These are phyloP conservation scores for Daphoenositta chrysoptera DNA, from an alignment of 2,113 vertebrate genomes.

Conservation along the genomic window DNA sequence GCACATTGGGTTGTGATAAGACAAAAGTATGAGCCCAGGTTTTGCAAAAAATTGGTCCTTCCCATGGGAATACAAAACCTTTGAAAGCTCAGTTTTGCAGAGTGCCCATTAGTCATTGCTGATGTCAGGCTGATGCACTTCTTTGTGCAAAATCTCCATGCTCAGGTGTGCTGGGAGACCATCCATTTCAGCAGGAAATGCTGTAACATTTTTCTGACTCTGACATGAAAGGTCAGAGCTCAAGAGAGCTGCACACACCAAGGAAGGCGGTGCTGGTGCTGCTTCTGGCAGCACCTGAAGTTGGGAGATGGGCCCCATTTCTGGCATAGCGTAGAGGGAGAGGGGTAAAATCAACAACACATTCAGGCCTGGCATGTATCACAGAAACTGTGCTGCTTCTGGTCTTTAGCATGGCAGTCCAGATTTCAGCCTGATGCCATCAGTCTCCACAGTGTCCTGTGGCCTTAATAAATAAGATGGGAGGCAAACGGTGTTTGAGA, in stretches of 20 bases:
- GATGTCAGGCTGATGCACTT: not conserved
- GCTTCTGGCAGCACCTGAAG: not conserved
- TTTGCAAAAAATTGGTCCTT: accelerated
- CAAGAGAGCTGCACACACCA: accelerated
- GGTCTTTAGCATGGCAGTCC: not conserved
- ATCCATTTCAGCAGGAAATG: not conserved
- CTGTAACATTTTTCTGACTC: not conserved
- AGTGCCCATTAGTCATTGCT: not conserved
- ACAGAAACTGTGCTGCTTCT: not conserved
- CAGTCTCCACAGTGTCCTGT: not conserved
- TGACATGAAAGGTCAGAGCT: not conserved
- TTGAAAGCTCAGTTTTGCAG: not conserved
- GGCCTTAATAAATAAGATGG: not conserved
- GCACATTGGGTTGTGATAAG: not conserved
- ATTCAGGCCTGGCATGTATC: not conserved
- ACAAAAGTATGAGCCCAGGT: not conserved
- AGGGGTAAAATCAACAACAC: not conserved
- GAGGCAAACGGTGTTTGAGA: not conserved
- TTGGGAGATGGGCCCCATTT: not conserved
- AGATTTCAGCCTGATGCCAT: not conserved
- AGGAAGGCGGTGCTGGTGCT: accelerated
- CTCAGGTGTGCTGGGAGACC: not conserved
- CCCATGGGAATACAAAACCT: not conserved
- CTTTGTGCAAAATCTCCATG: not conserved
- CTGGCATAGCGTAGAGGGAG: not conserved